Evolutionary conservation across 2,113 vertebrate genomes (phyloP).

Genomic region (Hippocampus abdominalis): DNA sequence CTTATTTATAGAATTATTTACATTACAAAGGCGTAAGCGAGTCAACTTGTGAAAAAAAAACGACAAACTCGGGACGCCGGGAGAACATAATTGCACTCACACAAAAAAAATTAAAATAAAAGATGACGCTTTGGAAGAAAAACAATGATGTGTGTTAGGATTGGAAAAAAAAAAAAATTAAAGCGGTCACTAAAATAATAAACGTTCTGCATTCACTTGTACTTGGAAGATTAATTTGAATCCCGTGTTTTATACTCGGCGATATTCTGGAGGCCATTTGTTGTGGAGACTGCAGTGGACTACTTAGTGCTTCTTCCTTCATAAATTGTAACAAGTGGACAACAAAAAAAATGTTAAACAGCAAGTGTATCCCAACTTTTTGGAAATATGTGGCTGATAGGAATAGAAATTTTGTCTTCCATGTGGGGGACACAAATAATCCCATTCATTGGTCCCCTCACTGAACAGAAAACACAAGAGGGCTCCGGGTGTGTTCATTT

Average conservation of each 20-base stretch:
- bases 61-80: background rate
- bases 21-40: constrained; percentile 55
- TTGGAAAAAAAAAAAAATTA: background rate
- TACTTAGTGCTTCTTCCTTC: background rate
- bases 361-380: background rate
- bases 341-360: constrained; percentile 30
- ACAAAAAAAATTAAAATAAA: background rate
- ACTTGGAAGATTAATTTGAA: background rate
- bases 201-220: background rate
- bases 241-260: background rate
- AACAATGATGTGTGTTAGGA: background rate
- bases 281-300: background rate
- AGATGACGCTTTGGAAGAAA: constrained; percentile 6
- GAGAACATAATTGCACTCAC: background rate
- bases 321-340: background rate
- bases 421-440: constrained; percentile 23
- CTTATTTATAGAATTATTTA: constrained; percentile 65
- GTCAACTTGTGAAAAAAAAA: constrained; percentile 36
- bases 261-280: background rate
- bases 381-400: constrained; percentile 37
- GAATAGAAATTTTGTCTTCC: constrained; percentile 34
- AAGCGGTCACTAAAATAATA: background rate
- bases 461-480: background rate
- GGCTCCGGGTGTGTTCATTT: constrained; percentile 48
- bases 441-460: constrained; percentile 37